Base-by-base conservation (phyloP, 30 jellyfish, hydroid and myxozoan genomes). In the Hydra vulgaris region DNA sequence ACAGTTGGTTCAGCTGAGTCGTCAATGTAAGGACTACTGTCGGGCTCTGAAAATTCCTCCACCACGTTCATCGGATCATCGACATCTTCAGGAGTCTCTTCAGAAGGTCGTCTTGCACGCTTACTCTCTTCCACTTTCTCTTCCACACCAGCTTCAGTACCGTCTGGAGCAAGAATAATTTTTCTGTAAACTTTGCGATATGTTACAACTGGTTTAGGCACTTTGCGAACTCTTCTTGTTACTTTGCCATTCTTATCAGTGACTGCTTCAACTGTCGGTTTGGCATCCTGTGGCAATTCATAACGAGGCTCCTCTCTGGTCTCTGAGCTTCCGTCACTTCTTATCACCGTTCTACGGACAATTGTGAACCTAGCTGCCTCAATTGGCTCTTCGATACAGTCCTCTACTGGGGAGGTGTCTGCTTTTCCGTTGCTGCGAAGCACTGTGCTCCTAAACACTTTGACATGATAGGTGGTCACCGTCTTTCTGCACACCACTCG, bases 361-460 rank as follows among this genome's bases (percentile, higher is more conserved):
- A 86, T 69, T 55, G 87, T 86, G 76, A 26, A 67, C 73, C 21
- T 74, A 74, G 56, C 78, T 16, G 95, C 92, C 82, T 88, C 96
- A 54, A 88, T 83, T 18, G 89, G 95, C 73, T 71, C 86, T 25
- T 73, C 80, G 40, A 79, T 73, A 61, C 87, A 83, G 76, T 83
- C 96, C 27, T 82, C 96, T 18, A 88, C 86, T 21, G 96, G 96
- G n/a, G 24, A 81, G 22, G 77, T 95, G 7, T 79, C 88, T 27
- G 79, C 77, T 74, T 52, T 74, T 40, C 79, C 70, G 74, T 78
- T 17, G 53, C 69, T 23, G 17, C 83, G 71, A 61, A 40, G 27
- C 78, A 87, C 85, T 1, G 76, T 67, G 67, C 95, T 54, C 73
- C 95, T 85, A 7, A 87, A 92, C 86, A 87, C 95, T 74, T 87